Evolutionary conservation across 2,888 invertebrate genomes (phyloP), one percentile per base, ranked within the genome.

Genomic region (Stramonita haemastoma): DNA sequence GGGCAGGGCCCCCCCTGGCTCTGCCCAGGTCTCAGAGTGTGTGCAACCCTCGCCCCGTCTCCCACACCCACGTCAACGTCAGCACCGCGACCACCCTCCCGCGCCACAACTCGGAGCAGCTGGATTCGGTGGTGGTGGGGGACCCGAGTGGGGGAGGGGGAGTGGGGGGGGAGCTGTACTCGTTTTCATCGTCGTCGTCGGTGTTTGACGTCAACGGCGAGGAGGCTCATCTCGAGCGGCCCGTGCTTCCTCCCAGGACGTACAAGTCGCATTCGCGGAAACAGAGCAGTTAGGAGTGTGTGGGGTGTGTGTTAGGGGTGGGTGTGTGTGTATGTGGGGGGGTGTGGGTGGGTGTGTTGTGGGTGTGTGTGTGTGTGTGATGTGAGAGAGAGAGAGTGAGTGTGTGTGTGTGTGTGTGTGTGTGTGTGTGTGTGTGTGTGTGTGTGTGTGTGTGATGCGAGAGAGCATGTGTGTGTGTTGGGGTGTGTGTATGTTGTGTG

Each of bases 201-300:
- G 91, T 93, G 90, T 92, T 93, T 90, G 93, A 93, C 90, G 92
- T 93, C 84, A 94, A 94, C 89, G 94, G 94, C 46, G 77, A 79
- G 26, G 81, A 46, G 22, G 32, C 6, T n/a, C n/a, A 13, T n/a
- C 11, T 91, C 73, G 90, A 91, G 90, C 94, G 92, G 89, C 95
- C 95, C 87, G 94, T 94, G 92, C 92, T 95, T 90, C 96, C 96
- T 87, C 96, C 96, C 89, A 94, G 93, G 92, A 95, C 95, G 77
- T 95, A 96, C 92, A 83, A 86, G 89, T 91, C 93, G 90, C 93
- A 94, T 91, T 92, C 93, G 46, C 92, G 94, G 83, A 93, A 94
- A 83, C 93, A 94, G 85, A 94, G 94, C 91, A 94, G 94, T 92
- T 94, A 94, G 92, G 89, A 89, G 84, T 87, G 87, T n/a, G n/a